These are phyloP conservation scores for Cephus pygmeus DNA, from an alignment of 2,888 invertebrate species.

Conservation along the genomic window DNA sequence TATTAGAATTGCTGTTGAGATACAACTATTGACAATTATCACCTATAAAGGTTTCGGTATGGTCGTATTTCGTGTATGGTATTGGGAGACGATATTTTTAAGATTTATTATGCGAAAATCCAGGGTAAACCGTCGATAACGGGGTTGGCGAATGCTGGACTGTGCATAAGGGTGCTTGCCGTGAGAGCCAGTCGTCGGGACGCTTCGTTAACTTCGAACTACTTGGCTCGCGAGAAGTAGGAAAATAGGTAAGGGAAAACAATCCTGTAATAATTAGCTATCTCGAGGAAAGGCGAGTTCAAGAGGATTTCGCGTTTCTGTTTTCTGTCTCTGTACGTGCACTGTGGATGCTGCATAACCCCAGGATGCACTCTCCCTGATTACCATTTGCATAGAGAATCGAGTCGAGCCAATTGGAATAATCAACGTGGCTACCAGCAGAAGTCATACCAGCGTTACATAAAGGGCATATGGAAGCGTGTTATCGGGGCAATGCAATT, in stretches of 20 bases:
- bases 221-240: neutral
- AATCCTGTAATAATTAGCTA: neutral
- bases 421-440: constrained; percentile 28
- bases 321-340: constrained; percentile 1
- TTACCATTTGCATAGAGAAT: constrained; percentile 56
- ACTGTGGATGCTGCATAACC: constrained; percentile 29
- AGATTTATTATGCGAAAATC: neutral
- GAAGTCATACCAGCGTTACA: neutral
- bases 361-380: constrained; percentile 56
- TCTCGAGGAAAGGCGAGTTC: neutral
- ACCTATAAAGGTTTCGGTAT: neutral
- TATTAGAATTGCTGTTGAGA: neutral
- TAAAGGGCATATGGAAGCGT: neutral
- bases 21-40: neutral
- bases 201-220: neutral
- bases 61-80: neutral
- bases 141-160: neutral
- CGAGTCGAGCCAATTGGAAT: constrained; percentile 32
- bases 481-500: neutral
- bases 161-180: neutral
- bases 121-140: neutral
- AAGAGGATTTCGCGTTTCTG: neutral
- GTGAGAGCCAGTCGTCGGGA: neutral
- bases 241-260: neutral
- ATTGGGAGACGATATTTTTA: neutral